Evolutionary conservation across 1,140 invertebrate genomes (phyloP).

Genomic region (Brevipalpus yothersi): DNA sequence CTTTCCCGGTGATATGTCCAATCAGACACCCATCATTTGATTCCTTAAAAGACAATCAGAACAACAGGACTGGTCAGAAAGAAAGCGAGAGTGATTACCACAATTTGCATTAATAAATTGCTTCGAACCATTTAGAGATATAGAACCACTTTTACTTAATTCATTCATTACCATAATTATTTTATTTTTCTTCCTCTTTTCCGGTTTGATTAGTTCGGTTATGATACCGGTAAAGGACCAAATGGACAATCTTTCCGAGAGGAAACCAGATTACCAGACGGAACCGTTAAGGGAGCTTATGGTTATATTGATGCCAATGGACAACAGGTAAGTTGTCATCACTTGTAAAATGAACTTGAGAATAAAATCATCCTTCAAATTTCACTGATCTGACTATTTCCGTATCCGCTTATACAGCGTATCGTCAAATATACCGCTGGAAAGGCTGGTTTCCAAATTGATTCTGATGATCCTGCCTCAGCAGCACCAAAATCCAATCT

Average conservation of each 20-base stretch:
- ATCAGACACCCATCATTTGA: too few species aligned
- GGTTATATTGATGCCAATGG: conserved; percentile 30
- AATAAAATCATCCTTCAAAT: too few species aligned
- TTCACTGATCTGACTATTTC: too few species aligned
- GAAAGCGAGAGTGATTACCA: neutral
- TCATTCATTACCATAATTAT: too few species aligned
- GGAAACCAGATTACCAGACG: conserved; percentile 15
- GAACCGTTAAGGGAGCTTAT: conserved; percentile 29
- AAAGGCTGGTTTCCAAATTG: conserved; percentile 33
- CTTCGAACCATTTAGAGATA: too few species aligned
- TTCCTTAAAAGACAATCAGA: too few species aligned
- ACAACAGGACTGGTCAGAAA: too few species aligned
- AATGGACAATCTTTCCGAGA: conserved; percentile 15
- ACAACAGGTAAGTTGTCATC: conserved; percentile 1
- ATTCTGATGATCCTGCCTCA: conserved; percentile 17
- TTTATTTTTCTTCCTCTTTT: neutral
- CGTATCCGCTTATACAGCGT: conserved; percentile 14
- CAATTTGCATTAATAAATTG: too few species aligned
- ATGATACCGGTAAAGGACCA: conserved; percentile 15
- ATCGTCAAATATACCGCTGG: conserved; percentile 36
- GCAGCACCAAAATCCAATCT: neutral
- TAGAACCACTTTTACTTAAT: too few species aligned
- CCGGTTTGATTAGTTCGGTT: conserved; percentile 12
- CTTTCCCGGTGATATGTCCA: too few species aligned
- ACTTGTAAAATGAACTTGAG: too few species aligned